Evolutionary conservation across 1,140 invertebrate genomes (phyloP), one percentile per base, ranked within the genome.

Genomic region (Branchinecta lynchi): DNA sequence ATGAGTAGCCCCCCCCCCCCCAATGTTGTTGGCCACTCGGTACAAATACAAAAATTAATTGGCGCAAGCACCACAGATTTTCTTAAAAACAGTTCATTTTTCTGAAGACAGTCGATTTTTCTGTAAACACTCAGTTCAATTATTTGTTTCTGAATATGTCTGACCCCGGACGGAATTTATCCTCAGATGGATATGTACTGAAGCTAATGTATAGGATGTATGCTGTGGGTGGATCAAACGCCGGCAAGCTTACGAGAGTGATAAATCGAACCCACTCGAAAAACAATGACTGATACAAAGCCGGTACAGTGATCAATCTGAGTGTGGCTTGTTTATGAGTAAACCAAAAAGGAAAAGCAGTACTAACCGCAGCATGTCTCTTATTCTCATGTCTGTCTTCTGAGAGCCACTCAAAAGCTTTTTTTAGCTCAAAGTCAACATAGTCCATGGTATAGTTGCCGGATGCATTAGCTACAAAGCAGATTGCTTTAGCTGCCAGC

Each of bases 391-490:
- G 86, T 73, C 92, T 82, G 73, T 96, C 93, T 45, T 86, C 89
- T 68, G 85, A 85, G 0, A 97, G 80, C 91, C 91, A 96, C 77
- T 97, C 94, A 76, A 97, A 92, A 8, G 93, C 91, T 74, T 89
- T 82, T 78, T 93, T 94, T 0, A 96, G 92, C 80, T 97, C 93
- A 82, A 95, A 96, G 75, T 96, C 93, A 3, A 97, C 93, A 79
- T 96, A 96, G 75, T 95, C 91, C 0, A 92, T 90, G 66, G 93
- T 89, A 77, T 93, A 93, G 0, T 92, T 92, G 15, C 93, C 94
- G 20, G 92, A 94, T 8, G 92, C 89, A 12, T 92, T 81, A 3
- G 93, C 93, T 66, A 98, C 17, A 44, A 9, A 70, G 43, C 82
- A 83, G 65, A 84, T 77, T n/a, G 82, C 82, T 74, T 81, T 81